Percentiles rank a stretch among this genome's conserved stretches.
These are phyloP conservation scores for Laupala kohalensis DNA, from an alignment of 1,140 invertebrate genomes.

Conservation along the genomic window DNA sequence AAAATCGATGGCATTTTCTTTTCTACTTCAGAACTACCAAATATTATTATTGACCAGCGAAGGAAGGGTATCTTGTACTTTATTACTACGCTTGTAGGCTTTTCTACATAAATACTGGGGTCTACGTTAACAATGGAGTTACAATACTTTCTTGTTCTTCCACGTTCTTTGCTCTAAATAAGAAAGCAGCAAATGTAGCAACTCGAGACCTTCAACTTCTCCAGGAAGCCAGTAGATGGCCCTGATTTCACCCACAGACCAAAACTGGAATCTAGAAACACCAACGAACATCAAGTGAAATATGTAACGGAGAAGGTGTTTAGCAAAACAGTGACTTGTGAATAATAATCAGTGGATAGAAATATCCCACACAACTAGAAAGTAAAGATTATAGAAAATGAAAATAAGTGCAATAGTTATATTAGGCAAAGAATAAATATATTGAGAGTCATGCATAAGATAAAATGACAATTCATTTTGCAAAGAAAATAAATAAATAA, in stretches of 20 bases:
- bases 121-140: neutral
- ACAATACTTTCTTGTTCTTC: neutral
- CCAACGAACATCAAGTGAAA: neutral
- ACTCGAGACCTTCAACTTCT: neutral
- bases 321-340: neutral
- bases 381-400: neutral
- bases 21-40: neutral
- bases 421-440: neutral
- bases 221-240: neutral
- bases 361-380: neutral
- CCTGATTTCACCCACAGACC: constrained; percentile 5
- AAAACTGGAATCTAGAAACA: constrained; percentile 5
- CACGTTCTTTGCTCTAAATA: neutral
- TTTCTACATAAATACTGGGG: neutral
- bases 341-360: neutral
- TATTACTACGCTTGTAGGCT: too few species aligned
- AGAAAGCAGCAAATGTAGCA: neutral
- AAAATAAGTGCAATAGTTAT: neutral
- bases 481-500: neutral
- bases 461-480: neutral
- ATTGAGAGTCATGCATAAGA: neutral
- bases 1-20: too few species aligned
- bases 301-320: neutral
- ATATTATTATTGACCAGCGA: neutral
- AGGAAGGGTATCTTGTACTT: neutral